These are phyloP conservation scores for Alsophila aescularia DNA, from an alignment of 2,888 invertebrate species.

Conservation along the genomic window DNA sequence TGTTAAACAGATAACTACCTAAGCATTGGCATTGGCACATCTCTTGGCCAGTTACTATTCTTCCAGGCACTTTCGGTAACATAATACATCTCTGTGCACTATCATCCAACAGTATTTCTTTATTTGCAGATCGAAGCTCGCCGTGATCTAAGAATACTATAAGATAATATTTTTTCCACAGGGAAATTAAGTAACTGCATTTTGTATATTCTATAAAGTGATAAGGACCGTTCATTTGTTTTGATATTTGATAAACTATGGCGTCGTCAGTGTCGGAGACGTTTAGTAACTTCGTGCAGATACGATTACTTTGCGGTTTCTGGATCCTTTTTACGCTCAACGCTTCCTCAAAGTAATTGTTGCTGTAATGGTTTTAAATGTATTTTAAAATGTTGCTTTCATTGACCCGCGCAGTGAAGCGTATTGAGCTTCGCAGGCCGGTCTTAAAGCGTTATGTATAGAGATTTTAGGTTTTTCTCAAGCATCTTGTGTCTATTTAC, in stretches of 20 bases:
- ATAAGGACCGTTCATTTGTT: slow-evolving; percentile 84
- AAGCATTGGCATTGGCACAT: too few species aligned
- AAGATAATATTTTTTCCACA: slow-evolving; percentile 85
- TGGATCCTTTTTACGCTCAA: slow-evolving; percentile 83
- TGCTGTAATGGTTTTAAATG: slow-evolving; percentile 73
- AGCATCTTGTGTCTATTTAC: slow-evolving; percentile 68
- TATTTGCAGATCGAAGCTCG: slow-evolving; percentile 81
- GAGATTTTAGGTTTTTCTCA: slow-evolving; percentile 81
- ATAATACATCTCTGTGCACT: neutral
- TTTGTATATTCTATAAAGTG: slow-evolving; percentile 86
- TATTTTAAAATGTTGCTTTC: slow-evolving; percentile 77
- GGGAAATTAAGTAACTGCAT: slow-evolving; percentile 85
- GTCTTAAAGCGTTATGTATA: slow-evolving; percentile 82
- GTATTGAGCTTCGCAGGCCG: slow-evolving; percentile 73
- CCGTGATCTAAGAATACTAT: slow-evolving; percentile 85
- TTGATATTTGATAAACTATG: slow-evolving; percentile 83
- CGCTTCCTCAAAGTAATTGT: slow-evolving; percentile 80
- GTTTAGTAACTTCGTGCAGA: slow-evolving; percentile 73
- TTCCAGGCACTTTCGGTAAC: neutral
- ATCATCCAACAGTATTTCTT: slow-evolving; percentile 43
- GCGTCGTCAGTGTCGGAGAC: slow-evolving; percentile 79
- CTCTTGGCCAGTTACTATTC: too few species aligned
- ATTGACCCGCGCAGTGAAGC: slow-evolving; percentile 72
- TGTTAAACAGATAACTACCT: too few species aligned
- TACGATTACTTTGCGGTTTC: slow-evolving; percentile 81